Conservation (phyloP, 2,797 vertebrate species). For the Sebastes ruberrimus region DNA sequence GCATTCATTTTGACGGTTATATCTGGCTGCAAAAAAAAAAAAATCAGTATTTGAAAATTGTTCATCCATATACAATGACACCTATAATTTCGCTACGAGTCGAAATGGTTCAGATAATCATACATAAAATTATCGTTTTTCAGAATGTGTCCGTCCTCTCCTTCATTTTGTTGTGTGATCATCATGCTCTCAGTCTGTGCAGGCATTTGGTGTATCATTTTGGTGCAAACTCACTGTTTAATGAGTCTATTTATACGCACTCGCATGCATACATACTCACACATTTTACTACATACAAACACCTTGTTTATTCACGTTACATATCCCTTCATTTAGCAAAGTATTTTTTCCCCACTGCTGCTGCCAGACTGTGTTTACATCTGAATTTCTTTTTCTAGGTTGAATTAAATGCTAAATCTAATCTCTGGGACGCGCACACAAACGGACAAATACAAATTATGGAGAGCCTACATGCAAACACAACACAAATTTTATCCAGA, state of each 20-base stretch:
- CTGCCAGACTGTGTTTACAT: slow-evolving; percentile 57
- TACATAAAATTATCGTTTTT: slow-evolving; percentile 2
- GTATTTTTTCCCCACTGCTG: not conserved
- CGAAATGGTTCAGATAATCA: slow-evolving; percentile 32
- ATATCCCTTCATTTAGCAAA: slow-evolving; percentile 47
- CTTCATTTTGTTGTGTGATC: slow-evolving; percentile 19
- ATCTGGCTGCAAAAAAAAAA: slow-evolving; percentile 19
- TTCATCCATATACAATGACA: slow-evolving; percentile 34
- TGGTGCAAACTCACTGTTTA: slow-evolving; percentile 5
- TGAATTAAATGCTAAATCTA: slow-evolving; percentile 68
- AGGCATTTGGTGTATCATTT: slow-evolving; percentile 4
- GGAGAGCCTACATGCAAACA: slow-evolving; percentile 68
- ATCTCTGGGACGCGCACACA: slow-evolving; percentile 61
- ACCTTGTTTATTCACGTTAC: slow-evolving; percentile 29
- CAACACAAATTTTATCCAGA: slow-evolving; percentile 75
- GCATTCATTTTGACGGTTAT: slow-evolving; percentile 25
- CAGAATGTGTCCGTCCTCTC: not conserved
- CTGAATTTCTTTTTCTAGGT: slow-evolving; percentile 53
- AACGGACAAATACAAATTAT: slow-evolving; percentile 74
- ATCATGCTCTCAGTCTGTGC: slow-evolving; percentile 8
- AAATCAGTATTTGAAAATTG: slow-evolving; percentile 27
- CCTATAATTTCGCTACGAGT: slow-evolving; percentile 40
- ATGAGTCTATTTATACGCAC: slow-evolving; percentile 22
- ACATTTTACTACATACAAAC: slow-evolving; percentile 5
- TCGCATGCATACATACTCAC: slow-evolving; percentile 4